Base-by-base conservation (phyloP, 2,797 vertebrate genomes). In the Poecilia wingei region DNA sequence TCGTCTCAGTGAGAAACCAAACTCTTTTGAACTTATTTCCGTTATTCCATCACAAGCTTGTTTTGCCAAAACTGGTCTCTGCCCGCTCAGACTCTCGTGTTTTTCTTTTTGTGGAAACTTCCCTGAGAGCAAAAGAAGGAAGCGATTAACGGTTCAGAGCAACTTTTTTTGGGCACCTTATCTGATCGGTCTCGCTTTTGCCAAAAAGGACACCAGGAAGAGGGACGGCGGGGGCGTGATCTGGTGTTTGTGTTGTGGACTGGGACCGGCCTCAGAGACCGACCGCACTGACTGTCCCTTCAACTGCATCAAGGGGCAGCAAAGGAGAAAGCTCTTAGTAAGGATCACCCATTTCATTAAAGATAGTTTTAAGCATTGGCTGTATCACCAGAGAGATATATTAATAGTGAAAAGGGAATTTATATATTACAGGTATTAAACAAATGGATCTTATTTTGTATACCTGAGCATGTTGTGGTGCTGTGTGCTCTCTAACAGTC, bases 381-480 rank as follows among this genome's bases (percentile, higher is more conserved):
- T 90, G 88, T 82, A 83, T 86, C 79, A 84, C 84, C 91, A 79
- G 51, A 91, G 83, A 90, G 83, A 88, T 90, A 92, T 92, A 92
- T 92, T 88, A 85, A 78, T 88, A 88, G 82, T 89, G 69, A 87
- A 57, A 84, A 87, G 39, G 53, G 77, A 68, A 83, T 69, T 84
- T 84, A 77, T 89, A 85, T 89, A 82, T 81, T 61, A 80, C 84
- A 86, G 61, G 89, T 90, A 89, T 80, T 92, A 88, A 91, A 85
- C 76, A 88, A 87, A 89, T 87, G 28, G 85, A 86, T 89, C 83
- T 87, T 92, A 88, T 92, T 93, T 94, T 91, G 84, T 88, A 93
- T 94, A 91, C 89, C 84, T 91, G 93, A 93, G 92, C 92, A 93
- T 92, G 92, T 84, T 88, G 79, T 88, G 87, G 86, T 91, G 83